Base-by-base conservation (phyloP, 2,113 vertebrate genomes). In the Apteryx owenii region DNA sequence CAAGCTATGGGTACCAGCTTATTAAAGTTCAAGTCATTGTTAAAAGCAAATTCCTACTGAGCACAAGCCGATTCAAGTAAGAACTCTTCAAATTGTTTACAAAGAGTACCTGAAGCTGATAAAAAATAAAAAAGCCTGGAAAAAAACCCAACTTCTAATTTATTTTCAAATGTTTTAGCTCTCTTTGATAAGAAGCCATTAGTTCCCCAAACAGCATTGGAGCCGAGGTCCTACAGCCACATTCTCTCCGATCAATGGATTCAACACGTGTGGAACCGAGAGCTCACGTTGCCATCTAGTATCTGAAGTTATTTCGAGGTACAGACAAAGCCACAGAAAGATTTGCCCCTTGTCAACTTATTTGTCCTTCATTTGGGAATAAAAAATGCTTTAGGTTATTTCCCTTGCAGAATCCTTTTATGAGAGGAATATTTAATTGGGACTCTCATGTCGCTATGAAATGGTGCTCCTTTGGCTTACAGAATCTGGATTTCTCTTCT, bases 11-110 rank as follows among this genome's bases (percentile, higher is more conserved):
- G 87, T 86, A 97, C 48, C 93, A 94, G 95, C 96, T 98, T 97
- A 97, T 97, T 98, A 96, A 97, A 97, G 80, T 91, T 96, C 93
- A 97, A 97, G 91, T 95, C 95, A 97, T 95, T 98, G 97, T 98
- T 97, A 95, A 97, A 97, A 97, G 94, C 82, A 98, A 98, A 95
- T 85, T 97, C 97, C 95, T 93, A 75, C 97, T 79, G 98, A 98
- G 97, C 95, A 86, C 38, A 96, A 96, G 90, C 77, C 46, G 31
- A 97, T 97, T 95, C 90, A 96, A 96, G 84, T 79, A 90, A 75
- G 56, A 97, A 85, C 50, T 89, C 94, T 85, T 96, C 82, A 90
- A 90, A 76, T 97, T 98, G 97, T 98, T 98, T 98, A 98, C 96
- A 93, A 91, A 97, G 95, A 95, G 77, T 92, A 95, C 75, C 75